Evolutionary conservation across 2,797 vertebrate species (phyloP).

Genomic region (Eidolon dupreanum): DNA sequence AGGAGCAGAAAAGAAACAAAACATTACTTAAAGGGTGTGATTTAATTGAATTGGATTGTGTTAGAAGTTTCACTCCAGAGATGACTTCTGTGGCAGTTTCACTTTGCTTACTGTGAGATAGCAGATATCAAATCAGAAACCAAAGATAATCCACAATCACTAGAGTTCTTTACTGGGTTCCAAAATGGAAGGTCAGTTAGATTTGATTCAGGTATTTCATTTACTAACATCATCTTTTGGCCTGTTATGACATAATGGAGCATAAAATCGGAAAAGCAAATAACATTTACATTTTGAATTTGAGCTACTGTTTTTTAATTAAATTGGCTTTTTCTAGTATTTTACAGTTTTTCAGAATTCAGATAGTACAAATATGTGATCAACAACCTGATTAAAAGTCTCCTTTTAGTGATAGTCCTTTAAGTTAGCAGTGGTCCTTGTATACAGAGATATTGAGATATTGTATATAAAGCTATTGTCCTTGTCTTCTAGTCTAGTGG

Average conservation of each 20-base stretch:
- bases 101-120: constrained; percentile 69
- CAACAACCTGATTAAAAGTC: constrained; percentile 20
- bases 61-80: constrained; percentile 44
- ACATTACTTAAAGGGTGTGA: constrained; percentile 42
- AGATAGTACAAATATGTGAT: background rate
- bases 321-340: constrained; percentile 52
- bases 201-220: constrained; percentile 74
- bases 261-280: constrained; percentile 30
- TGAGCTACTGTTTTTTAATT: constrained; percentile 35
- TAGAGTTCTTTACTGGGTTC: constrained; percentile 60
- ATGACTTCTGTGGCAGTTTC: constrained; percentile 37
- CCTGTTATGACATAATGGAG: background rate
- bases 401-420: constrained; percentile 37
- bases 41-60: constrained; percentile 45
- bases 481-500: background rate
- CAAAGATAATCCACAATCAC: constrained; percentile 53
- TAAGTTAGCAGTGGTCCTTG: constrained; percentile 11
- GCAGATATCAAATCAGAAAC: constrained; percentile 72
- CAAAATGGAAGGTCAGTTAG: constrained; percentile 60
- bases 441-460: background rate
- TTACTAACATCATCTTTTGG: constrained; percentile 63
- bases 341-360: constrained; percentile 57
- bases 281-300: background rate
- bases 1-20: constrained; percentile 56
- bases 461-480: background rate